Evolutionary conservation across 2,797 vertebrate genomes (phyloP).

Genomic region (Gastrophryne carolinensis): DNA sequence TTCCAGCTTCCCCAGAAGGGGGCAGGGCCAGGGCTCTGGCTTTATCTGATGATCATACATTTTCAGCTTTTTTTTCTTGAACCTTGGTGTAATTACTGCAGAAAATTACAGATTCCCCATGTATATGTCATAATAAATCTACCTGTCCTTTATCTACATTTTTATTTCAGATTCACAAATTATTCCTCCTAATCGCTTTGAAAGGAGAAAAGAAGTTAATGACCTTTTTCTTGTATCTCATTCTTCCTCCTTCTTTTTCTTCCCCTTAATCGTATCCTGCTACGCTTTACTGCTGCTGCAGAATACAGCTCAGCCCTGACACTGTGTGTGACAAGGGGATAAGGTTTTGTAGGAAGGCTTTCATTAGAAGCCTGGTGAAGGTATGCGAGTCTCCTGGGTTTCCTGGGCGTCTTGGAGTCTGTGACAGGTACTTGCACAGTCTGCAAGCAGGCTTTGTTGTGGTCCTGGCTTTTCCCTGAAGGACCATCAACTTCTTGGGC

Average conservation of each 20-base stretch:
- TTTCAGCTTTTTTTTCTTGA: slow-evolving; percentile 13
- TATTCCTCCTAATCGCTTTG: not conserved
- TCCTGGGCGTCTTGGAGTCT: slow-evolving; percentile 18
- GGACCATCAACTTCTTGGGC: slow-evolving; percentile 7
- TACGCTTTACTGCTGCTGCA: not conserved
- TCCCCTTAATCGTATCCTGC: not conserved
- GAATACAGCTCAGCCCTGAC: not conserved
- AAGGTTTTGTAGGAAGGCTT: not conserved
- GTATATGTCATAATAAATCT: not conserved
- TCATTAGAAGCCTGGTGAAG: slow-evolving; percentile 21
- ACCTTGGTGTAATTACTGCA: not conserved
- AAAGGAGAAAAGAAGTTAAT: not conserved
- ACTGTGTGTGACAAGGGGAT: not conserved
- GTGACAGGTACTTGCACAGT: slow-evolving; percentile 26
- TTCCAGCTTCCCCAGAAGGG: not conserved
- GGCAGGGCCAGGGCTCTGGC: not conserved
- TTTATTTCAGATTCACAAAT: not conserved
- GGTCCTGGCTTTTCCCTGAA: slow-evolving; percentile 4
- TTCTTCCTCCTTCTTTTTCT: not conserved
- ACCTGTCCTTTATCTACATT: not conserved
- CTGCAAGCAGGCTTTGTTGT: slow-evolving; percentile 8
- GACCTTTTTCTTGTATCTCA: not conserved
- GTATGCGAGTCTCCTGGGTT: slow-evolving; percentile 27
- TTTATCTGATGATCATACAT: slow-evolving; percentile 7
- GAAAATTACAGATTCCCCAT: not conserved